Evolutionary conservation across 2,113 vertebrate species (phyloP).

Genomic region (Theropithecus gelada): DNA sequence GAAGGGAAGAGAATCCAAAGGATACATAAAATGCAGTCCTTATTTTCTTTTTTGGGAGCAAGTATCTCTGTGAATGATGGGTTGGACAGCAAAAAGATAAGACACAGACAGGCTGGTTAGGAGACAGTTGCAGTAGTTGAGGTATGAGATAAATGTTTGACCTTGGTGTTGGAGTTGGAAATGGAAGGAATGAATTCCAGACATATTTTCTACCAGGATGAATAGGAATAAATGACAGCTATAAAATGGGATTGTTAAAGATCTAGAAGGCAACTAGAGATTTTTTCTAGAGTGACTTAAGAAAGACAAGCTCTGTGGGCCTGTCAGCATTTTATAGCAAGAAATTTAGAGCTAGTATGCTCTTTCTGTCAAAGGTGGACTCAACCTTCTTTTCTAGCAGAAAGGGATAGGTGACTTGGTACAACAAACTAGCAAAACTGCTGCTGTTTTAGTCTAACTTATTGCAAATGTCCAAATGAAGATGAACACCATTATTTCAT

Average conservation of each 20-base stretch:
- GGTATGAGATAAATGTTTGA: not conserved
- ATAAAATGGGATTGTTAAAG: not conserved
- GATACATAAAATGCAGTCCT: not conserved
- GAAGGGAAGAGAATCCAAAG: not conserved
- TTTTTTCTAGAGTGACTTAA: not conserved
- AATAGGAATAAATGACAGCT: not conserved
- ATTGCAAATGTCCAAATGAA: not conserved
- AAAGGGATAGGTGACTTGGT: not conserved
- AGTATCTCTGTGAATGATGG: not conserved
- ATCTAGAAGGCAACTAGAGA: not conserved
- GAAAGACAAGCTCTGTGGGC: not conserved
- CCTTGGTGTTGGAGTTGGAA: conserved; percentile 33
- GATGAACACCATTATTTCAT: not conserved
- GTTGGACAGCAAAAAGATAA: not conserved
- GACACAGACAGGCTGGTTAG: not conserved
- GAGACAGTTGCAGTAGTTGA: not conserved
- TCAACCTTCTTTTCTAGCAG: not conserved
- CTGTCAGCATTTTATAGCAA: not conserved
- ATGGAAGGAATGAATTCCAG: conserved; percentile 37
- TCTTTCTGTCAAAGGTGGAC: not conserved
- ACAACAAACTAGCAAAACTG: not conserved
- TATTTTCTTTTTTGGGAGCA: not conserved
- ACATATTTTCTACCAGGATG: not conserved
- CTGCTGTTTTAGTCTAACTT: not conserved
- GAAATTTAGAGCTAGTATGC: not conserved